A percentile compares a stretch with the other conserved stretches of the same genome.
Evolutionary conservation across 2,888 invertebrate genomes (phyloP).

Genomic region (Eupelmus urozonus): DNA sequence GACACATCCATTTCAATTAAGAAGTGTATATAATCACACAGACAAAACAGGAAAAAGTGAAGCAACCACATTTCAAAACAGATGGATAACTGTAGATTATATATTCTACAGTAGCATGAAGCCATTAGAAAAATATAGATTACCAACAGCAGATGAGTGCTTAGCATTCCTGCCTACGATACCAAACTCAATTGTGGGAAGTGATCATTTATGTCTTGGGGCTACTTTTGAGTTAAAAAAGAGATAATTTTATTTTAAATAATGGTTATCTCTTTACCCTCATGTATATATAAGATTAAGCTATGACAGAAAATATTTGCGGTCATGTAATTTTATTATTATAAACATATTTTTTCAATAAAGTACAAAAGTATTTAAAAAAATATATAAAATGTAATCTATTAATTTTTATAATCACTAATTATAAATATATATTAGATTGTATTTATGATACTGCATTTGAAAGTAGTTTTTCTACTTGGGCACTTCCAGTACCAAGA

Average conservation of each 20-base stretch:
- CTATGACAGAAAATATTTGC: constrained; percentile 35
- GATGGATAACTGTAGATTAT: constrained; percentile 92
- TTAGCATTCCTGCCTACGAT: constrained; percentile 79
- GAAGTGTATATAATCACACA: constrained; percentile 84
- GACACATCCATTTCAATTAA: constrained; percentile 83
- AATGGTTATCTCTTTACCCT: constrained; percentile 28
- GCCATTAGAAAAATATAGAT: constrained; percentile 78
- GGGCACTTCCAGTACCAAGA: constrained; percentile 39
- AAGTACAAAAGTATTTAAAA: constrained; percentile 50
- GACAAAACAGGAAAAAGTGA: constrained; percentile 77
- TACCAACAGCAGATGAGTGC: constrained; percentile 84
- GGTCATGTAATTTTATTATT: constrained; percentile 54
- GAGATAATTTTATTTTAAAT: constrained; percentile 30
- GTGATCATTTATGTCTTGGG: constrained; percentile 91
- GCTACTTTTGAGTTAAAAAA: constrained; percentile 83
- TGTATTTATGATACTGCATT: constrained; percentile 25
- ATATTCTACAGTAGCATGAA: constrained; percentile 87
- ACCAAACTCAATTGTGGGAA: constrained; percentile 87
- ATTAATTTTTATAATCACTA: constrained; percentile 5
- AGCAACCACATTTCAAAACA: constrained; percentile 87
- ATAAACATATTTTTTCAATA: constrained; percentile 57
- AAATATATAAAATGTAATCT: constrained; percentile 36
- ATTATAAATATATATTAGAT: constrained; percentile 8
- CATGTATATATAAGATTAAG: constrained; percentile 53
- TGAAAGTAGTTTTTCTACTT: constrained; percentile 37